A percentile compares a stretch with the other conserved stretches of the same genome.
Conservation (phyloP, 1,140 invertebrate species). For the Hyposmocoma kahamanoa region DNA sequence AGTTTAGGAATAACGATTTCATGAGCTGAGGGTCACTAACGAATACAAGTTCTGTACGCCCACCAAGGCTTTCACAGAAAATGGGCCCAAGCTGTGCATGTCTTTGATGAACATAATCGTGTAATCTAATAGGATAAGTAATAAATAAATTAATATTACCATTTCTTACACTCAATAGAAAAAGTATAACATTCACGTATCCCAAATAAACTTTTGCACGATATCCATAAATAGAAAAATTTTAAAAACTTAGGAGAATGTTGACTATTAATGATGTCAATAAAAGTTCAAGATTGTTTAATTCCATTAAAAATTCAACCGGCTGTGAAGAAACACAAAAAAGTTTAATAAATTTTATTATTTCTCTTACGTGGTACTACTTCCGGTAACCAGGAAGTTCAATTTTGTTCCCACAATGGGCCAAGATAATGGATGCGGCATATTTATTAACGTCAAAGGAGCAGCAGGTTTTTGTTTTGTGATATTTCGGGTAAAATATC, state of each 20-base stretch:
- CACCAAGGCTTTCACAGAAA: slow-evolving; percentile 82
- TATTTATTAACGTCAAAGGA: no score
- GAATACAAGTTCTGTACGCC: slow-evolving; percentile 79
- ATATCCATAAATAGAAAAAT: no score
- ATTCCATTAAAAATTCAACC: no score
- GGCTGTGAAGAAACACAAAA: no score
- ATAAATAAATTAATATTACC: background rate
- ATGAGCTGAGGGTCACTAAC: slow-evolving; percentile 81
- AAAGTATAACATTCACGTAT: no score
- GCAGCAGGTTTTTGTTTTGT: no score
- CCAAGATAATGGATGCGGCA: slow-evolving; percentile 38
- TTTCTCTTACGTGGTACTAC: slow-evolving; percentile 47
- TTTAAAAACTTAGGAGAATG: no score
- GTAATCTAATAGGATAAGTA: slow-evolving; percentile 26
- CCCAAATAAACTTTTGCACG: no score
- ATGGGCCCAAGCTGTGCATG: slow-evolving; percentile 85
- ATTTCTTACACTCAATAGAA: no score
- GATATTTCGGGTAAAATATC: no score
- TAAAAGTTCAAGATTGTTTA: background rate
- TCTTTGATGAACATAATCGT: slow-evolving; percentile 82
- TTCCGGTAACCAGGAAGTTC: slow-evolving; percentile 38
- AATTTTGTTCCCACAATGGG: slow-evolving; percentile 53
- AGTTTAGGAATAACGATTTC: slow-evolving; percentile 79
- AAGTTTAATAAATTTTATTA: no score
- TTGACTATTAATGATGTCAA: no score